These are phyloP conservation scores for Anolis sagrei DNA, from an alignment of 2,113 vertebrate genomes.

Conservation along the genomic window DNA sequence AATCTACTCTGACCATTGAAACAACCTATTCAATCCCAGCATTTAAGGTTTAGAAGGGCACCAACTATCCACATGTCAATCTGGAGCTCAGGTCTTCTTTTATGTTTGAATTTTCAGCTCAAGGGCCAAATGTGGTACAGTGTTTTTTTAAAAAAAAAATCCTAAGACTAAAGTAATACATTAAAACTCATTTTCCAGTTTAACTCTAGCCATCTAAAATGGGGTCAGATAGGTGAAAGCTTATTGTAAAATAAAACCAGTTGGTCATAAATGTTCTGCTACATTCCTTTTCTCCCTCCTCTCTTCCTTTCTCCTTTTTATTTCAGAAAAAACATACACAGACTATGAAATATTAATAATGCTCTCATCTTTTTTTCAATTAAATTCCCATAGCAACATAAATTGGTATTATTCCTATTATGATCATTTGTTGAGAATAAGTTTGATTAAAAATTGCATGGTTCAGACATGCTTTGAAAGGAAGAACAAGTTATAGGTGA, in stretches of 20 bases:
- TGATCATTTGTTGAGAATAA: background rate
- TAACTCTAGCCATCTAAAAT: background rate
- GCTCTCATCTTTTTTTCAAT: background rate
- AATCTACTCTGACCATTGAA: slow-evolving; percentile 35
- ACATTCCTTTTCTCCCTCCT: too few relatives aligned
- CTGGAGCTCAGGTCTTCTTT: background rate
- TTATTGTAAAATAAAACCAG: background rate
- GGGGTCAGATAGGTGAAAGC: background rate
- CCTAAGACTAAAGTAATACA: background rate
- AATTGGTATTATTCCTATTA: too few relatives aligned
- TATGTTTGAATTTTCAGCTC: background rate
- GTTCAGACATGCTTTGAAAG: background rate
- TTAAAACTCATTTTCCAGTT: background rate
- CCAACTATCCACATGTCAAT: background rate
- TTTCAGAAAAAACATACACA: background rate
- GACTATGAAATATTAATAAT: background rate
- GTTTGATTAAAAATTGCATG: background rate
- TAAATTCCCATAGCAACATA: background rate
- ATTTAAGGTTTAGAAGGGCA: slow-evolving; percentile 4
- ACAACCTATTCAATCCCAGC: slow-evolving; percentile 8
- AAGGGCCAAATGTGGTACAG: background rate
- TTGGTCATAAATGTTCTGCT: too few relatives aligned
- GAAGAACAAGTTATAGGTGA: slow-evolving; percentile 9
- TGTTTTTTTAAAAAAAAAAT: background rate
- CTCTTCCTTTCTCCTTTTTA: too few relatives aligned